Percentiles rank a stretch among this genome's conserved stretches.
phyloP scores from a whole-genome alignment of 2,113 vertebrate species.

The Sinocyclocheilus anophthalmus region DNA sequence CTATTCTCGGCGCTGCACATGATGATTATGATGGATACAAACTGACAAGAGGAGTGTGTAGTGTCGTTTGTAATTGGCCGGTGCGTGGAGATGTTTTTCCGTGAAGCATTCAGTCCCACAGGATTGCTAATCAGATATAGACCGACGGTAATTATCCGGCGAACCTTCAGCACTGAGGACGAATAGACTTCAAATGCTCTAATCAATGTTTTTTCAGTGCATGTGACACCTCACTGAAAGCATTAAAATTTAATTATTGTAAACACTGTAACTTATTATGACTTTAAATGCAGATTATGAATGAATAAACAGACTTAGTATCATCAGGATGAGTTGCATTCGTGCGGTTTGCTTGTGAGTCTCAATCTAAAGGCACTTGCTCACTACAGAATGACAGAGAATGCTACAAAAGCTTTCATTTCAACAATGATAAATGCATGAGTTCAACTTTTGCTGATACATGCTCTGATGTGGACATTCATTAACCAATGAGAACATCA shows the following conservation, averaged over 20 bases:
- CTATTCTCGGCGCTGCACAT: constrained; percentile 49
- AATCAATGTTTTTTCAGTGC: constrained; percentile 57
- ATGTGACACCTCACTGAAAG: constrained; percentile 36
- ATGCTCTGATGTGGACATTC: neutral
- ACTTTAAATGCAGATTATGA: neutral
- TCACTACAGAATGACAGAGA: no score
- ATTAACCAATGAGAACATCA: neutral
- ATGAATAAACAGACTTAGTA: neutral
- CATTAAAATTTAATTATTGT: constrained; percentile 49
- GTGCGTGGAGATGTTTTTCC: constrained; percentile 49
- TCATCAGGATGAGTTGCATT: neutral
- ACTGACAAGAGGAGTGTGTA: constrained; percentile 64
- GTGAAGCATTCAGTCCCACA: constrained; percentile 55
- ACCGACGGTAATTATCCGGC: constrained; percentile 62
- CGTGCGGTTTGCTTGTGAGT: no score
- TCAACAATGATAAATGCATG: neutral
- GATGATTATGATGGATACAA: constrained; percentile 67
- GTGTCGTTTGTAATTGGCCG: constrained; percentile 68
- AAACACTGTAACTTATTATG: constrained; percentile 1
- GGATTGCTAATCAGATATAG: constrained; percentile 66
- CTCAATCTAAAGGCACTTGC: no score
- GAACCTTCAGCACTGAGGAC: constrained; percentile 51
- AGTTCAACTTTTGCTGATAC: neutral
- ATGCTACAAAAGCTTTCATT: neutral
- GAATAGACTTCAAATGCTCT: constrained; percentile 43